phyloP scores from a whole-genome alignment of 1,140 invertebrate genomes.

The Dendrolimus punctatus region DNA sequence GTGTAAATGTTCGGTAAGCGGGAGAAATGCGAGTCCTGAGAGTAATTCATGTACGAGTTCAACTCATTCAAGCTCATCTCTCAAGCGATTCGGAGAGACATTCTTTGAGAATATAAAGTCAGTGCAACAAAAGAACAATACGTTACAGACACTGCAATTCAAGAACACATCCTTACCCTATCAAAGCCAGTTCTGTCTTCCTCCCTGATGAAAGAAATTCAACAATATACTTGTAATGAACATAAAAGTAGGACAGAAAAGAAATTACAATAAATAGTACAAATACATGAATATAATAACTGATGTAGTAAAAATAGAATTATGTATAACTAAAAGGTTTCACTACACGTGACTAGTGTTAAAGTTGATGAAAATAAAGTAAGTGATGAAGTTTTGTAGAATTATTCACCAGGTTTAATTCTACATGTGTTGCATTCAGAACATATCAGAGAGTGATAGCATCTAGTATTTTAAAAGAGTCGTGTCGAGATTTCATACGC shows the following conservation, averaged over 20 bases:
- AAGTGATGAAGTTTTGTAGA: background rate
- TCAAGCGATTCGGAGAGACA: constrained; percentile 26
- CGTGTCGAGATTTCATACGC: background rate
- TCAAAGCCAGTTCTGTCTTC: constrained; percentile 69
- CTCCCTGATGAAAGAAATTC: constrained; percentile 70
- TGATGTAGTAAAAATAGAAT: constrained; percentile 9
- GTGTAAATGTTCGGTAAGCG: constrained; percentile 29
- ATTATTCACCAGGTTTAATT: too few relatives aligned
- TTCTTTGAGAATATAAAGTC: constrained; percentile 11
- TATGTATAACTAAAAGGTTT: constrained; percentile 17
- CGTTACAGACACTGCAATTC: constrained; percentile 57
- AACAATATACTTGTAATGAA: constrained; percentile 44
- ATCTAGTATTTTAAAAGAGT: background rate
- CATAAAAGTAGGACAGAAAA: constrained; percentile 24
- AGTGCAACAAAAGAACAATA: constrained; percentile 41
- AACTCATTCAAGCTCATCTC: constrained; percentile 28
- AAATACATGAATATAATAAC: constrained; percentile 20
- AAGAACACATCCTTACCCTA: constrained; percentile 68
- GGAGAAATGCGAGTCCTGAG: constrained; percentile 32
- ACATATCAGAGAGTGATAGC: constrained; percentile 19
- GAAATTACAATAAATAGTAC: constrained; percentile 21
- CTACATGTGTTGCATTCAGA: constrained; percentile 30
- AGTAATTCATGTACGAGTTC: constrained; percentile 28
- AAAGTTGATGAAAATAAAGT: constrained; percentile 8
- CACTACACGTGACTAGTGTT: constrained; percentile 10